Evolutionary conservation across 2,113 vertebrate species (phyloP), one percentile per base, ranked within the genome.

Genomic region (Rhinogobius similis): DNA sequence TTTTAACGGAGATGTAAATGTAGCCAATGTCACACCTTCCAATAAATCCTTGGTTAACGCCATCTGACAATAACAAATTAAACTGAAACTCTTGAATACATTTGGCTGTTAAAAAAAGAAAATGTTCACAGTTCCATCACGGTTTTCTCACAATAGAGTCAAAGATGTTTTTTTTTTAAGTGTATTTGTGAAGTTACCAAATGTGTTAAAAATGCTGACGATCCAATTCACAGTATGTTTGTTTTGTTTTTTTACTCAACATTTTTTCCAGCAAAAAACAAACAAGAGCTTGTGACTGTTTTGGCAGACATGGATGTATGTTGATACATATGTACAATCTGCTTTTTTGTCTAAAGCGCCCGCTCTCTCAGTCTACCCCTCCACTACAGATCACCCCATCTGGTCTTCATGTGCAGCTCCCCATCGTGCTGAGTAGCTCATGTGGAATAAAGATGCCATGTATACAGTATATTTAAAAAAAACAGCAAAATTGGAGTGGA

Each of bases 371-470:
- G 67, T 62, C 72, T 65, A 10, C 52, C 63, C 55, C 56, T 46
- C 50, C 70, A 64, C 53, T 16, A 53, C 62, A 73, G 64, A 76
- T 84, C 77, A 68, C 44, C 10, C 50, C 83, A 79, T 81, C 83
- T 82, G 87, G 71, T 62, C 70, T 67, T 85, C 78, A 84, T 78
- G 70, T 43, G 72, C 82, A 87, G 84, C 79, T 84, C 77, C 67
- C 75, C 68, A 81, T 73, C 77, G 78, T 73, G 69, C 77, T 75
- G 77, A 86, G 75, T 81, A 82, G 79, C 79, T 84, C 72, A 82
- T 76, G 77, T 64, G 75, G 82, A 83, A 82, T 82, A 74, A 77
- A 79, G 74, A 85, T 74, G 76, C 75, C 41, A 69, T 75, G 56
- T 74, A 79, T 77, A 6, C 23, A 6, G 12, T 55, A 81, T 78